These are phyloP conservation scores for Heliconius aoede DNA, from an alignment of 2,888 invertebrate species.

Conservation along the genomic window DNA sequence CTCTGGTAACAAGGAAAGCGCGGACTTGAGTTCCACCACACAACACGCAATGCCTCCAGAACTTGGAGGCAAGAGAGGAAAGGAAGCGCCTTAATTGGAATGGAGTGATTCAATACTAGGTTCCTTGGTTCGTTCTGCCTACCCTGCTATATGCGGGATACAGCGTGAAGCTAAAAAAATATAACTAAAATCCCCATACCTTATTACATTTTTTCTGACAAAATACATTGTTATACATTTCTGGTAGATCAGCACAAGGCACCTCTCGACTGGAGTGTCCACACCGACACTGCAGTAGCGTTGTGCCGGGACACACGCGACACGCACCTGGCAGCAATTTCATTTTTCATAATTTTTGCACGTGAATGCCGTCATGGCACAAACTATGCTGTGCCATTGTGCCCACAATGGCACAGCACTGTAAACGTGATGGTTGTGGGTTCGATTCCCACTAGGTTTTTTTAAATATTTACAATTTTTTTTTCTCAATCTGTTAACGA, in stretches of 20 bases:
- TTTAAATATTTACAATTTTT: background rate
- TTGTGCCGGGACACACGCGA: slow-evolving; percentile 89
- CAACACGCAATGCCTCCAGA: too few relatives aligned
- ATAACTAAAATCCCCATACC: slow-evolving; percentile 64
- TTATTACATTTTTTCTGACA: slow-evolving; percentile 97
- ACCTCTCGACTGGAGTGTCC: slow-evolving; percentile 93
- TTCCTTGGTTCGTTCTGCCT: too few relatives aligned
- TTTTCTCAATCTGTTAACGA: background rate
- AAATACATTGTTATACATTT: slow-evolving; percentile 88
- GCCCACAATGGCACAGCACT: background rate
- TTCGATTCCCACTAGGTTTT: background rate
- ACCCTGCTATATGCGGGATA: background rate
- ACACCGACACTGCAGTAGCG: slow-evolving; percentile 92
- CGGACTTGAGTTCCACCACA: too few relatives aligned
- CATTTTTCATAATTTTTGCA: background rate
- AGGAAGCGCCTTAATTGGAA: too few relatives aligned
- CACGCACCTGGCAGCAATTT: slow-evolving; percentile 84
- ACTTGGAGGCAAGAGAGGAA: too few relatives aligned
- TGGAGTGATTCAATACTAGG: too few relatives aligned
- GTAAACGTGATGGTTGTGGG: background rate
- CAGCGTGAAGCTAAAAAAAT: background rate
- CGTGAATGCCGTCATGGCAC: background rate
- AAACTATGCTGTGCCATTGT: too few relatives aligned
- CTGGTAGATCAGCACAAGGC: slow-evolving; percentile 88
- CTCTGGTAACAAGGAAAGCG: too few relatives aligned